Evolutionary conservation across 2,888 invertebrate genomes (phyloP), one percentile per base, ranked within the genome.

Genomic region (Calameuta idolon): DNA sequence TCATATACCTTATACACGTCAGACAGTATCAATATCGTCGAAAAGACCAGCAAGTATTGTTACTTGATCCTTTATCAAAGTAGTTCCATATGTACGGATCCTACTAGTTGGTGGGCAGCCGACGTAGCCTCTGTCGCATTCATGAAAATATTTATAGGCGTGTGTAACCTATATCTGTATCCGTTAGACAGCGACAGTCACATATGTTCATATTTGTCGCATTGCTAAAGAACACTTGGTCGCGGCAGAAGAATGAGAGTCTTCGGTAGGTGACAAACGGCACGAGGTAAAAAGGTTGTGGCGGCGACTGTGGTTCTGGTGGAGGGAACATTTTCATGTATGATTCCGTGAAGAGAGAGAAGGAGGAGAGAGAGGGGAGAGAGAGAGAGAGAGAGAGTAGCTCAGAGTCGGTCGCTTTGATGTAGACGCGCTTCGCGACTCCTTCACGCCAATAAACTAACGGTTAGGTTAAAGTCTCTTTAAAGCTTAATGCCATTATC

Each of bases 401-500:
- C 85, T 88, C 87, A 85, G 86, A 85, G 87, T 87, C 90, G 90
- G 88, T 81, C 80, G 84, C 89, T 90, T 90, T 90, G 90, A 90
- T 89, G 87, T 90, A 89, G 88, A 89, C 88, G 89, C 89, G 89
- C 90, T 89, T 84, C 83, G 86, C 86, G 88, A 89, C 89, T 90
- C 89, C 89, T 90, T 90, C 90, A 90, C 90, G 89, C 90, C 90
- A 89, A 90, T 90, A 90, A 90, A 90, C 90, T 89, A 89, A 89
- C 88, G 88, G 88, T 90, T 90, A 89, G 88, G 88, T 87, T 87
- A 87, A 88, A 87, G 86, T 88, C 89, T 89, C 90, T 89, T 89
- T 87, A 89, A 88, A 87, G 87, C 86, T 87, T 89, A 89, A 89
- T 90, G 85, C 89, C 87, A 88, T 90, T 90, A 89, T 88, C 87